phyloP scores from a whole-genome alignment of 2,888 invertebrate genomes.

The Papilio elwesi region DNA sequence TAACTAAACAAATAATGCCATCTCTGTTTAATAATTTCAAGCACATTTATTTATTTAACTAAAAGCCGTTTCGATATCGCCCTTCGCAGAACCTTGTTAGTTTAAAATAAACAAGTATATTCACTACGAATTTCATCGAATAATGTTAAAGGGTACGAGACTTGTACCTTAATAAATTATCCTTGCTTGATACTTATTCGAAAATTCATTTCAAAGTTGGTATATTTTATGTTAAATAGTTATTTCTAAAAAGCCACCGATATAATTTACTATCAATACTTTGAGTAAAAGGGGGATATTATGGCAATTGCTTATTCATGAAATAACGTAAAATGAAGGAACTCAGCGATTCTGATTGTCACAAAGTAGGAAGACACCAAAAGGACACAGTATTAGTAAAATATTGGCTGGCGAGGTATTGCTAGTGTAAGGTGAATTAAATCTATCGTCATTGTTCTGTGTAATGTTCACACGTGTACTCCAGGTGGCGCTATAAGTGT shows the following conservation, averaged over 20 bases:
- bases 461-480: too few species aligned
- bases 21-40: constrained; percentile 4
- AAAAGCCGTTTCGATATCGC: constrained; percentile 20
- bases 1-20: constrained; percentile 9
- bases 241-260: background rate
- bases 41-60: constrained; percentile 23
- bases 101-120: constrained; percentile 21
- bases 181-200: background rate
- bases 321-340: too few species aligned
- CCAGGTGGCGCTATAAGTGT: too few species aligned
- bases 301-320: background rate
- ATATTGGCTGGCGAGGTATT: too few species aligned
- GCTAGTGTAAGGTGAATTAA: too few species aligned
- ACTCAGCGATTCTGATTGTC: too few species aligned
- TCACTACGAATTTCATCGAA: constrained; percentile 8
- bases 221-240: background rate
- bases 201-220: background rate
- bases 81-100: constrained; percentile 18
- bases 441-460: too few species aligned
- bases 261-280: background rate
- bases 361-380: too few species aligned
- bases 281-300: background rate
- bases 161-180: background rate
- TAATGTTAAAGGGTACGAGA: constrained; percentile 1
- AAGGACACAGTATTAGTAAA: too few species aligned